phyloP scores from a whole-genome alignment of 2,797 vertebrate species.

The Nyctibius grandis region DNA sequence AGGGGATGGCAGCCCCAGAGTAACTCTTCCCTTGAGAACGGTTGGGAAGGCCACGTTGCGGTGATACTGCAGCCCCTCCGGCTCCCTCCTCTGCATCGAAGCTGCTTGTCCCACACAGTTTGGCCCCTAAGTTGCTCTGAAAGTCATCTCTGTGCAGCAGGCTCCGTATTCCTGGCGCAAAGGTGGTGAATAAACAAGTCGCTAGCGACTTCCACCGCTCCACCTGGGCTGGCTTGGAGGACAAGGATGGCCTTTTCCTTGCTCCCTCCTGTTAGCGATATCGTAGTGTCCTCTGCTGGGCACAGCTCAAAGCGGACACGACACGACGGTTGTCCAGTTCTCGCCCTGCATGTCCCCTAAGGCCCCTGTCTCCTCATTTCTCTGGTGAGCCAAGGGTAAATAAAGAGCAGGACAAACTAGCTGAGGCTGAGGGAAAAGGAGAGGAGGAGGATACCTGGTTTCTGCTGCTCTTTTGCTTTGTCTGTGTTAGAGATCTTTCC shows the following conservation, averaged over 20 bases:
- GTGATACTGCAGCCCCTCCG: neutral
- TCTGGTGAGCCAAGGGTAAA: neutral
- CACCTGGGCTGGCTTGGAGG: neutral
- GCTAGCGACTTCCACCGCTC: neutral
- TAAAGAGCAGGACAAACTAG: neutral
- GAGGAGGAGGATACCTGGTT: neutral
- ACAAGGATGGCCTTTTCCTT: neutral
- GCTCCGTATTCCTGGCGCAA: neutral
- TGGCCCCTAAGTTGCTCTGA: neutral
- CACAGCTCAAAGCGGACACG: neutral
- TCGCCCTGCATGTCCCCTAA: fast-evolving
- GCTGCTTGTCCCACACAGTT: neutral
- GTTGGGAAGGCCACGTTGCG: fast-evolving
- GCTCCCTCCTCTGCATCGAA: neutral
- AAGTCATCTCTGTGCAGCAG: neutral
- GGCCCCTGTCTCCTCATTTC: neutral
- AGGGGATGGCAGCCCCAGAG: fast-evolving
- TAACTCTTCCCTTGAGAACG: neutral
- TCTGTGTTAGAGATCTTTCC: neutral
- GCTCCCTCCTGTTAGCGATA: neutral
- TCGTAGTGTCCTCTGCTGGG: constrained; percentile 13
- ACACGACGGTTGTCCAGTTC: fast-evolving
- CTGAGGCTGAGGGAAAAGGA: neutral
- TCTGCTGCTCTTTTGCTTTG: neutral
- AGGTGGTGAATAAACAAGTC: fast-evolving